phyloP scores from a whole-genome alignment of 2,888 invertebrate species.

The Philopedon plagiatum region DNA sequence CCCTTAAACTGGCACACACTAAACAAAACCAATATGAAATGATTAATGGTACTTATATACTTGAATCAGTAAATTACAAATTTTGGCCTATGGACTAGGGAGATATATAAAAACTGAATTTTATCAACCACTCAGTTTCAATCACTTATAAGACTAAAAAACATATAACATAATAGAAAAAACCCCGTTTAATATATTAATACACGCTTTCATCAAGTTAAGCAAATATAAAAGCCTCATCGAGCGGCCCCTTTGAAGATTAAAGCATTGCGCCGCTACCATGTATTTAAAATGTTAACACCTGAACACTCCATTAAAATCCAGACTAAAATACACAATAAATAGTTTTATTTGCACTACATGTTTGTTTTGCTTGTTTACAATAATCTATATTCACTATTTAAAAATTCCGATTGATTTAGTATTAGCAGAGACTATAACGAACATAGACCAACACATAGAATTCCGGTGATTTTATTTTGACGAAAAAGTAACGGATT shows the following conservation, averaged over 20 bases:
- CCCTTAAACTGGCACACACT: too few species aligned
- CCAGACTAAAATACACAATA: slow-evolving; percentile 23
- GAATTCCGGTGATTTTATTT: too few species aligned
- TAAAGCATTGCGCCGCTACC: slow-evolving; percentile 30
- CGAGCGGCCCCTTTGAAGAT: slow-evolving; percentile 23
- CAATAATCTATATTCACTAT: neutral
- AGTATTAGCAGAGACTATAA: neutral
- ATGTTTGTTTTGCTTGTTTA: slow-evolving; percentile 1
- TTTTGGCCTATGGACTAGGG: too few species aligned
- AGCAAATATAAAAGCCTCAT: neutral
- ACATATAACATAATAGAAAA: neutral
- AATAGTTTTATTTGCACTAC: neutral
- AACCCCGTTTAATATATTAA: neutral
- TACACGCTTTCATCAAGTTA: neutral
- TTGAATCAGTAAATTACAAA: too few species aligned
- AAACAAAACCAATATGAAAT: too few species aligned
- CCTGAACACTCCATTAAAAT: slow-evolving; percentile 34
- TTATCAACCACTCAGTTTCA: too few species aligned
- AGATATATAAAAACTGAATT: too few species aligned
- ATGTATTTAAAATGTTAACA: slow-evolving; percentile 42
- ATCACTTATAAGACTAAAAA: neutral
- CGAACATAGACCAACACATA: too few species aligned
- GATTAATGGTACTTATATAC: too few species aligned
- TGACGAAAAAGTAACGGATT: too few species aligned
- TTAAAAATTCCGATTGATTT: slow-evolving; percentile 1